These are phyloP conservation scores for Vulpes vulpes DNA, from an alignment of 2,113 vertebrate species.

Conservation along the genomic window DNA sequence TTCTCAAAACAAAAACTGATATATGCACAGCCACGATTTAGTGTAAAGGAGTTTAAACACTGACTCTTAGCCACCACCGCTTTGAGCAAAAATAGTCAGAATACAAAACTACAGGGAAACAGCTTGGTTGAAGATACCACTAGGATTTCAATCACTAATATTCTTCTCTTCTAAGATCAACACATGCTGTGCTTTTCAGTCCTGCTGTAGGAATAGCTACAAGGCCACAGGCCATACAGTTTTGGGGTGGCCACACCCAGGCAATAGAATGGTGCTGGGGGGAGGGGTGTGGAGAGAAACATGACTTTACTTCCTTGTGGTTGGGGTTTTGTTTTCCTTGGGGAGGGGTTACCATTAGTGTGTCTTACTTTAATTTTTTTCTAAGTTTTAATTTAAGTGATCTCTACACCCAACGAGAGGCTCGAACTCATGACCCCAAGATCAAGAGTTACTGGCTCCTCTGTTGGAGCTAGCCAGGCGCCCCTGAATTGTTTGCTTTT, in stretches of 20 bases:
- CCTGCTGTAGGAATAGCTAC: neutral
- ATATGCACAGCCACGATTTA: neutral
- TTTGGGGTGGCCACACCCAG: too few relatives aligned
- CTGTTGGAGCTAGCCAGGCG: neutral
- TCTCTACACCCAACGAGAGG: neutral
- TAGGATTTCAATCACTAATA: neutral
- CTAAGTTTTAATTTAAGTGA: neutral
- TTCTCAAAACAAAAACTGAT: neutral
- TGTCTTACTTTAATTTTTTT: neutral
- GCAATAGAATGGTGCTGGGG: neutral
- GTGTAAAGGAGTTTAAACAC: neutral
- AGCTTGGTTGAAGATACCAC: neutral
- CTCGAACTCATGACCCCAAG: neutral
- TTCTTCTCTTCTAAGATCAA: neutral
- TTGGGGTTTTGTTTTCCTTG: neutral
- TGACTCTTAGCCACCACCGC: neutral
- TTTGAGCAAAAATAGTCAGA: neutral
- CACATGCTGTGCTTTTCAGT: neutral
- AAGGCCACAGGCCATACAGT: neutral
- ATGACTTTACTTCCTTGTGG: slow-evolving; percentile 25
- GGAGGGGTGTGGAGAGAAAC: neutral
- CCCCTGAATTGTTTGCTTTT: neutral
- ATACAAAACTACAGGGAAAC: neutral
- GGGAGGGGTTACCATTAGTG: neutral
- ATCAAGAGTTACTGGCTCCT: neutral